Evolutionary conservation across 2,797 vertebrate genomes (phyloP), one percentile per base, ranked within the genome.

Genomic region (Brachyrhaphis roseni): DNA sequence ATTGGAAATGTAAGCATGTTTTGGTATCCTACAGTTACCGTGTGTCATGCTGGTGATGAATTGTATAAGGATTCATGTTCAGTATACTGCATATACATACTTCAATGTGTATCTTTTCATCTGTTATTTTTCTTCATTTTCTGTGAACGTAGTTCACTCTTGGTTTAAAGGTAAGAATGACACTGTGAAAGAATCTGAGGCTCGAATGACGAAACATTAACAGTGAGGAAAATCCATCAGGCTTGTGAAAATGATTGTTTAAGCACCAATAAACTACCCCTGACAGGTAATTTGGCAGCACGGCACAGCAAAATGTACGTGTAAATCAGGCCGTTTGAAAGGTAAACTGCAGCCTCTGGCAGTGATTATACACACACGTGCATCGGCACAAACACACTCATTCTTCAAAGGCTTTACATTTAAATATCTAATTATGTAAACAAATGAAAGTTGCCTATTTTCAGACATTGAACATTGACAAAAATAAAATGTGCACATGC

Each of bases 231-330:
- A 88, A 90, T 84, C 85, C 77, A 83, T 79, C 36, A 72, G 77
- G 87, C 85, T 86, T 80, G 83, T 78, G 83, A 91, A 90, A 93
- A 93, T 91, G 83, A 91, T 89, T 82, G 82, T 90, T 90, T 89
- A 91, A 94, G 87, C 86, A 86, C 77, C 86, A 86, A 88, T 91
- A 90, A 92, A 94, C 49, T 84, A 91, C 59, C 80, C 47, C 57
- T 64, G 87, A 86, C 85, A 91, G 88, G 88, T 90, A 78, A 93
- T 92, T 90, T 92, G 87, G 89, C 87, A 90, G 78, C 57, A 45
- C n/a, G 20, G 86, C 84, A 75, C 18, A 66, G 84, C 76, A 82
- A 76, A 89, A 80, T 82, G 83, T 86, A 76, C 55, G 62, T 83
- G 86, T 89, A 91, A 92, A 92, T 93, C 86, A 90, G 83, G 75